Base-by-base conservation (phyloP, 2,888 invertebrate genomes). In the Rhorus exstirpatorius region DNA sequence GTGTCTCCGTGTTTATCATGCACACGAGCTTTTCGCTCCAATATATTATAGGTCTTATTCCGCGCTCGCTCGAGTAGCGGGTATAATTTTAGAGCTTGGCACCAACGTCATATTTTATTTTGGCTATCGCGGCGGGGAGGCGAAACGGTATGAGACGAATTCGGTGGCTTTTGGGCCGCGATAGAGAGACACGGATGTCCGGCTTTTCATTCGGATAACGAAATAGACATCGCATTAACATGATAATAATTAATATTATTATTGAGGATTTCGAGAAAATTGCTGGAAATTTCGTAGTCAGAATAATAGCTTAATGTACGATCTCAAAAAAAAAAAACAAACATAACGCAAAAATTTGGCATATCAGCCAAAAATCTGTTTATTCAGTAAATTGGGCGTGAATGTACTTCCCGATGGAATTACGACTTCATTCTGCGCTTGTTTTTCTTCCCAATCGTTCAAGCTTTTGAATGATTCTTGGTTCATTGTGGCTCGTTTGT, bases 21-120 rank as follows among this genome's bases (percentile, higher is more conserved):
- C 74, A 77, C 71, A 67, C 72, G 24, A 49, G 67, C 60, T 67
- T 72, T 77, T 61, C 60, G 53, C 58, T 6, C 19, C 38, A 19
- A 51, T 67, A 61, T 58, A 70, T 74, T 58, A 70, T 72, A 65
- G 46, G 38, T 17, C 49, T 35, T 58, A 46, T 49, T 26, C 44
- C 41, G 26, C 49, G 19, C 60, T 60, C 65, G n/a, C 65, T 75
- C 70, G 65, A 55, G 31, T 41, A n/a, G 26, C 58, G 14, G 12
- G 82, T 79, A 75, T 89, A 89, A 90, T 88, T 89, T 89, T 89
- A 88, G 89, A 87, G 87, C 84, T 84, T 88, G 87, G 86, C 87
- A 85, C 87, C 87, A 75, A 85, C 84, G 78, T 83, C 83, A 79
- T 84, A 87, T 85, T 87, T 88, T 89, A 89, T 89, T 89, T 89